These are phyloP conservation scores for Glaucidium brasilianum DNA, from an alignment of 2,113 vertebrate genomes.

Conservation along the genomic window DNA sequence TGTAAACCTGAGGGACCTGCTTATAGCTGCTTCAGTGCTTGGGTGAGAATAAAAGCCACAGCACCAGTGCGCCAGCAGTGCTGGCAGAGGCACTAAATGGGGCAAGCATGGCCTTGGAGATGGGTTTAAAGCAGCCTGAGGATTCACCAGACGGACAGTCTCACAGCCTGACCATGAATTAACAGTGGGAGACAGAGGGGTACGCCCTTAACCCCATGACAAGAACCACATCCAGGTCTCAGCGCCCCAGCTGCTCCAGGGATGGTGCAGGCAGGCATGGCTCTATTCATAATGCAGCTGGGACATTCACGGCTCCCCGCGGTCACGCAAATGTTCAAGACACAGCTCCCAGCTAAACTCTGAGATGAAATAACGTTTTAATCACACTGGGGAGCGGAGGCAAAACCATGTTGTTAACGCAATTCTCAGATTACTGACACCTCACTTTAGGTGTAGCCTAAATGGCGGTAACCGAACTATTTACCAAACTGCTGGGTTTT, in stretches of 20 bases:
- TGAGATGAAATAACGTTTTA: background rate
- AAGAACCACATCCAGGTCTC: background rate
- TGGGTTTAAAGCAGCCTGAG: background rate
- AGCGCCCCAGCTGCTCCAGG: background rate
- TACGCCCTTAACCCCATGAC: background rate
- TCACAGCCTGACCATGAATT: background rate
- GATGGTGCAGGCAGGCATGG: background rate
- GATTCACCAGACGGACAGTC: background rate
- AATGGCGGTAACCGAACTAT: background rate
- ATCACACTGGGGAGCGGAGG: background rate
- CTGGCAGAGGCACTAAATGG: background rate
- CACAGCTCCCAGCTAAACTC: background rate
- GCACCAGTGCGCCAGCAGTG: accelerated
- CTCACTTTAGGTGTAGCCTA: background rate
- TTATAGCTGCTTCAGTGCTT: background rate
- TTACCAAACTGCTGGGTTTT: background rate
- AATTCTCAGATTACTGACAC: background rate
- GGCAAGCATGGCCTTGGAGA: accelerated
- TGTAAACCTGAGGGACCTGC: background rate
- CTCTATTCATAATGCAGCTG: background rate
- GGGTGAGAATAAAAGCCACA: background rate
- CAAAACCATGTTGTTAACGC: background rate
- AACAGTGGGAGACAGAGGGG: background rate
- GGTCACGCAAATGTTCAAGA: background rate
- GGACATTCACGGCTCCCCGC: background rate